Base-by-base conservation (phyloP, 1,140 invertebrate genomes). In the Leptinotarsa defecta region DNA sequence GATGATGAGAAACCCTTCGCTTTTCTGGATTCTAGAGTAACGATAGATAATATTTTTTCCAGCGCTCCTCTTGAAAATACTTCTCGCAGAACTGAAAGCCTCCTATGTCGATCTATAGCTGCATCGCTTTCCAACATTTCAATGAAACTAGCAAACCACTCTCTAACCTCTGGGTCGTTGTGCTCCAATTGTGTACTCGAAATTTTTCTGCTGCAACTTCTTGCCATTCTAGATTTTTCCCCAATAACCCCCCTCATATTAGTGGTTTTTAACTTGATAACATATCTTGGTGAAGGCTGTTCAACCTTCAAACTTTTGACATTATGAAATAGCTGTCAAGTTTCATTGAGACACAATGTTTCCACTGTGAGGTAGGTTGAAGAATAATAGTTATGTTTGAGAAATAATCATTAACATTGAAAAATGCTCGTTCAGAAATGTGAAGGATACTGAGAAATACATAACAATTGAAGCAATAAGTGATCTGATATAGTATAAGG, bases 11-110 rank as follows among this genome's bases (percentile, higher is more conserved):
- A 57, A 19, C 52, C 15, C n/a, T 57, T 57, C 52, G 15, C 52
- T 17, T 57, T 19, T 57, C 6, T 57, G 15, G 52, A 57, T 19
- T 57, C 52, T 19, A 65, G 20, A n/a, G 64, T 65, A 15, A 65
- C 20, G 17, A 65, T 65, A 13, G 64, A 65, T 65, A 65, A 6
- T 34, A 65, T 20, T 15, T 65, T 17, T 13, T 65, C 20, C 3
- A 65, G 13, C 13, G 20, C 20, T 24, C 64, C 64, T 24, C 20
- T 65, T 20, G 64, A 20, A 13, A 65, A 65, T 5, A 65, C 27
- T 22, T 65, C 64, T 65, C 27, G 19, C n/a, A 65, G 64, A 13
- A 65, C 64, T 34, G 64, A 65, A 19, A 34, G 4, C 20, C 64
- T 65, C 20, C 20, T 65, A 15, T 34, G 27, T 13, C 13, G 27